A percentile compares a stretch with the other conserved stretches of the same genome.
These are phyloP conservation scores for Monochamus saltuarius DNA, from an alignment of 1,140 invertebrate genomes.

Conservation along the genomic window DNA sequence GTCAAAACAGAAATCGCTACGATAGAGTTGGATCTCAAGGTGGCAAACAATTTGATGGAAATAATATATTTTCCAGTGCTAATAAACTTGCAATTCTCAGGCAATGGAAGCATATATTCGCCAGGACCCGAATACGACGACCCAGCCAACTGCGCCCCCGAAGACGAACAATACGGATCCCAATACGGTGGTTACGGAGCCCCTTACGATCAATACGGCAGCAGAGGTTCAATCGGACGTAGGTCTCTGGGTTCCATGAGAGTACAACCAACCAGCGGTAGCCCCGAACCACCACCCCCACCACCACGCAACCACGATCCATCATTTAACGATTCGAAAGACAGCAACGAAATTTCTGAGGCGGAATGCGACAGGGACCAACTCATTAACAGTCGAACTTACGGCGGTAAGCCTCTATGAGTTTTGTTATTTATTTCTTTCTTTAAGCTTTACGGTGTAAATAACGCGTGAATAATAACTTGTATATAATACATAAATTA, in stretches of 20 bases:
- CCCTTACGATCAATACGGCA: slow-evolving; percentile 84
- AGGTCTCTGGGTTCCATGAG: slow-evolving; percentile 64
- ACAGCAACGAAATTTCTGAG: slow-evolving; percentile 90
- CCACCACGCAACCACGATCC: slow-evolving; percentile 73
- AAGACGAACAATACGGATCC: slow-evolving; percentile 84
- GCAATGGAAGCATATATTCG: slow-evolving; percentile 70
- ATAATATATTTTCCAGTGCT: not conserved
- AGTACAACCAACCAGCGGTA: slow-evolving; percentile 60
- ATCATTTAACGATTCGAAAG: slow-evolving; percentile 86
- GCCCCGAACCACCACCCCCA: slow-evolving; percentile 82
- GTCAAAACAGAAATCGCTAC: slow-evolving; percentile 47
- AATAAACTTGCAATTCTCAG: slow-evolving; percentile 35
- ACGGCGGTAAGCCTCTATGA: slow-evolving; percentile 64
- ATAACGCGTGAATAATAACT: too few relatives aligned
- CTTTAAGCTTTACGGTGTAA: too few relatives aligned
- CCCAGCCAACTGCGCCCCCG: slow-evolving; percentile 86
- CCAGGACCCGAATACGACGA: slow-evolving; percentile 84
- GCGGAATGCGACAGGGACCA: slow-evolving; percentile 87
- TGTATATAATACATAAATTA: not conserved
- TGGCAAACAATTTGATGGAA: slow-evolving; percentile 14
- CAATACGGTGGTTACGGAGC: slow-evolving; percentile 80
- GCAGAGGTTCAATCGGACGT: slow-evolving; percentile 70
- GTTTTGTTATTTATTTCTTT: not conserved
- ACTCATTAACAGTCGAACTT: slow-evolving; percentile 66
- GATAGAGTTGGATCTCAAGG: slow-evolving; percentile 51